Base-by-base conservation (phyloP, 2,888 invertebrate genomes). In the Dicycla oo region DNA sequence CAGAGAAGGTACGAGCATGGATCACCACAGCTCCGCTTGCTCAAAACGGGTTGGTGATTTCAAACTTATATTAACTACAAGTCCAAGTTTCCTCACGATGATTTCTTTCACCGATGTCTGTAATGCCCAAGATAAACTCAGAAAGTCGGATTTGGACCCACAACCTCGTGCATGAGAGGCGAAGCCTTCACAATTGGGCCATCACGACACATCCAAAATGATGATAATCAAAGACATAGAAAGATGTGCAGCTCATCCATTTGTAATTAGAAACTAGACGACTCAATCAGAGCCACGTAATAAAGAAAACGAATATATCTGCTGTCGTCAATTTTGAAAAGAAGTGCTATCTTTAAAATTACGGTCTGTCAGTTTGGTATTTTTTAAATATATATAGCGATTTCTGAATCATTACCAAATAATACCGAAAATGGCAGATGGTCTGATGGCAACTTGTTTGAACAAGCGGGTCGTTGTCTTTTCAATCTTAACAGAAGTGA, bases 371-470 rank as follows among this genome's bases (percentile, higher is more conserved):
- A n/a, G 26, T 61, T 58, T 18, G 6, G 13, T 13, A 10, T n/a
- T 23, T 13, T 51, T 58, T 26, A 23, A 45, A 61, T 51, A 0
- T 51, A 47, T 45, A 34, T 4, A 20, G 3, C 6, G 4, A 34
- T 77, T 61, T 61, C 34, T 1, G 6, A 56, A 67, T 76, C 49
- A 49, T 75, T 68, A 49, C 34, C 61, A 20, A 51, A 43, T 20
- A 15, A 56, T 65, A n/a, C 15, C 8, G 34, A 77, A 63, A 64
- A 58, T 43, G 30, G 23, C 69, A 18, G 30, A 30, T 43, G 18
- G 30, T 40, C 8, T 45, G 11, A 51, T 56, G 51, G 30, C 26
- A 26, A 45, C 13, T 45, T 60, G 13, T 15, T 0, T 23, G 23
- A 23, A 56, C 1, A 49, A 56, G 40, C 76, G 26, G 45, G 26